These are phyloP conservation scores for Hermetia illucens DNA, from an alignment of 1,140 invertebrate species.

Conservation along the genomic window DNA sequence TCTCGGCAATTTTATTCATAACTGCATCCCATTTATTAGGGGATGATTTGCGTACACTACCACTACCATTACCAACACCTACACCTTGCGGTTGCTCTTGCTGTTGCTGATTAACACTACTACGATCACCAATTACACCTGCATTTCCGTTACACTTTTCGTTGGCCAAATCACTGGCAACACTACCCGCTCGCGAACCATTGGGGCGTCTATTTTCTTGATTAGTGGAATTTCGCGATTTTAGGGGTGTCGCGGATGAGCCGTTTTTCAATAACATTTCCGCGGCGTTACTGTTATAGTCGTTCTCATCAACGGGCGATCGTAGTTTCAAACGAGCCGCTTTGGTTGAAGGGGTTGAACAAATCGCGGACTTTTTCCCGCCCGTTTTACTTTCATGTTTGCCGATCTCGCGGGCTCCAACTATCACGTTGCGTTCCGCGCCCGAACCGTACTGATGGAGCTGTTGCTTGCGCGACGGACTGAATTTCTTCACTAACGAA, in stretches of 20 bases:
- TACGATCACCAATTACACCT: not conserved
- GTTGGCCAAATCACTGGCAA: conserved; percentile 12
- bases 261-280: too few relatives aligned
- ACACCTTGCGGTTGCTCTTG: too few relatives aligned
- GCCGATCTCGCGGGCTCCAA: too few relatives aligned
- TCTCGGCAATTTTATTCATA: conserved; percentile 64
- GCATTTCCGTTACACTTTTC: not conserved
- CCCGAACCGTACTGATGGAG: not conserved
- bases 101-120: too few relatives aligned
- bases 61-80: too few relatives aligned
- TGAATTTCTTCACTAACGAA: conserved; percentile 19
- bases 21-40: conserved; percentile 57
- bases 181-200: not conserved
- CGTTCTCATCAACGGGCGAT: too few relatives aligned
- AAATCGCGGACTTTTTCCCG: not conserved
- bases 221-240: too few relatives aligned
- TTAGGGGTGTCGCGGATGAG: too few relatives aligned
- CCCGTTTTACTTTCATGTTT: not conserved
- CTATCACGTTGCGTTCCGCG: too few relatives aligned
- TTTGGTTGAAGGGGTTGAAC: too few relatives aligned
- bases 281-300: too few relatives aligned
- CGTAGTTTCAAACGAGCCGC: too few relatives aligned
- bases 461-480: conserved; percentile 19
- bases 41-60: conserved; percentile 30
- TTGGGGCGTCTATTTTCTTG: conserved; percentile 2